These are phyloP conservation scores for Pseudomyrmex sp. DNA, from an alignment of 1,140 invertebrate genomes.

Conservation along the genomic window DNA sequence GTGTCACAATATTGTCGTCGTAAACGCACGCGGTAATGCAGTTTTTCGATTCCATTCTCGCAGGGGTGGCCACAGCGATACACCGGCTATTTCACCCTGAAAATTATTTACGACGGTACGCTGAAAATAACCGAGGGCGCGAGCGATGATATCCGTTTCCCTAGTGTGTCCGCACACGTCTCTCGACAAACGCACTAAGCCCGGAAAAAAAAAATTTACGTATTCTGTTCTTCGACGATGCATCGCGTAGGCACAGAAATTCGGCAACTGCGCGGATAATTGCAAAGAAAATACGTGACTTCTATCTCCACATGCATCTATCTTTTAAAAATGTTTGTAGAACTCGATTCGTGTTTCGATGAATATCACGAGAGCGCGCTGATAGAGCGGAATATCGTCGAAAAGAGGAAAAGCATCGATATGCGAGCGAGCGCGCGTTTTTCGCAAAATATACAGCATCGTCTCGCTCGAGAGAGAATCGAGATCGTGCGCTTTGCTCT, in stretches of 20 bases:
- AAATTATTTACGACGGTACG: conserved; percentile 17
- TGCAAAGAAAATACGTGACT: neutral
- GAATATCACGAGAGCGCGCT: neutral
- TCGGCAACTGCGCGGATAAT: neutral
- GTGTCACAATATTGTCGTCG: conserved; percentile 22
- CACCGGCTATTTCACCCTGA: neutral
- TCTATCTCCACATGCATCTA: neutral
- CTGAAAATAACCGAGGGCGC: neutral
- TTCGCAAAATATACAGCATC: conserved; percentile 24
- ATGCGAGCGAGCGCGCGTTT: conserved; percentile 4
- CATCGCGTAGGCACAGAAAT: too few relatives aligned
- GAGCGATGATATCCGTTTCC: neutral
- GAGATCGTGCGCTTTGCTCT: conserved; percentile 10
- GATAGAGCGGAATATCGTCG: conserved; percentile 20
- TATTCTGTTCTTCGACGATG: too few relatives aligned
- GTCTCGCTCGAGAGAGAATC: conserved; percentile 3
- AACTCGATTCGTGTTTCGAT: conserved; percentile 7
- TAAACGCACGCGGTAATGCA: conserved; percentile 35
- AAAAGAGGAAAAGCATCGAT: conserved; percentile 5
- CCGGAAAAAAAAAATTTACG: too few relatives aligned
- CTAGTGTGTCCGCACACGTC: too few relatives aligned
- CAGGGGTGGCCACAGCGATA: neutral
- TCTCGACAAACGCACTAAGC: neutral
- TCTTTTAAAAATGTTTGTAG: neutral
- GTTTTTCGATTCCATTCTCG: conserved; percentile 16